Percentiles rank a stretch among this genome's conserved stretches.
These are phyloP conservation scores for Eptesicus fuscus DNA, from an alignment of 2,113 vertebrate species.

Conservation along the genomic window DNA sequence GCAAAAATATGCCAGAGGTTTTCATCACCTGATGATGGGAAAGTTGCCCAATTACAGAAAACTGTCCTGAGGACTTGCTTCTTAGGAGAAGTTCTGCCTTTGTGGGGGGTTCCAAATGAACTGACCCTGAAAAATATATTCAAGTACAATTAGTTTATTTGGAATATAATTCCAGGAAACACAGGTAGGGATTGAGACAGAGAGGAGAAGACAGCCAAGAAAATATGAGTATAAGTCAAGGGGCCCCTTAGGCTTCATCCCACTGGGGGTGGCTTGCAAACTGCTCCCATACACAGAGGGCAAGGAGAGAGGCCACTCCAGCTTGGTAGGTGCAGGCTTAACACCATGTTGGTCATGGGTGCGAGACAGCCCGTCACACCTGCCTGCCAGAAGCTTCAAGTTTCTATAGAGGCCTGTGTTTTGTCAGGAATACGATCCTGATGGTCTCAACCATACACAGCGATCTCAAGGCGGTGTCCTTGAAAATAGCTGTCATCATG, in stretches of 20 bases:
- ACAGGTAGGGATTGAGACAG: not conserved
- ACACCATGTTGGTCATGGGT: not conserved
- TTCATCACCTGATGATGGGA: not conserved
- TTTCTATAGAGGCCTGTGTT: not conserved
- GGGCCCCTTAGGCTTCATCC: not conserved
- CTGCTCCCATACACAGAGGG: not conserved
- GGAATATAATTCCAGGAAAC: not conserved
- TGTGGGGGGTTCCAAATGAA: not conserved
- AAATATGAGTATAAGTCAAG: not conserved
- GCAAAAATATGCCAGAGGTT: not conserved
- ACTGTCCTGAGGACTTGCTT: not conserved
- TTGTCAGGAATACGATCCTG: not conserved
- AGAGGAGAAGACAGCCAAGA: not conserved
- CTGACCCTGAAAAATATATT: not conserved
- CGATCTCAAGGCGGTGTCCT: not conserved
- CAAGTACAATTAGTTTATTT: not conserved
- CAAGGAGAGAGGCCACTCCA: not conserved
- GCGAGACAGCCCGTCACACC: not conserved
- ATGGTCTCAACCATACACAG: not conserved
- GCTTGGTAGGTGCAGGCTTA: not conserved
- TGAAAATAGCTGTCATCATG: not conserved
- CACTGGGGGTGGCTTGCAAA: not conserved
- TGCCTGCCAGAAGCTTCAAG: not conserved
- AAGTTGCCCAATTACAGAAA: not conserved
- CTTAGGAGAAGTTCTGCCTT: not conserved